Evolutionary conservation across 2,888 invertebrate genomes (phyloP), one percentile per base, ranked within the genome.

Genomic region (Sarcophaga caerulescens): DNA sequence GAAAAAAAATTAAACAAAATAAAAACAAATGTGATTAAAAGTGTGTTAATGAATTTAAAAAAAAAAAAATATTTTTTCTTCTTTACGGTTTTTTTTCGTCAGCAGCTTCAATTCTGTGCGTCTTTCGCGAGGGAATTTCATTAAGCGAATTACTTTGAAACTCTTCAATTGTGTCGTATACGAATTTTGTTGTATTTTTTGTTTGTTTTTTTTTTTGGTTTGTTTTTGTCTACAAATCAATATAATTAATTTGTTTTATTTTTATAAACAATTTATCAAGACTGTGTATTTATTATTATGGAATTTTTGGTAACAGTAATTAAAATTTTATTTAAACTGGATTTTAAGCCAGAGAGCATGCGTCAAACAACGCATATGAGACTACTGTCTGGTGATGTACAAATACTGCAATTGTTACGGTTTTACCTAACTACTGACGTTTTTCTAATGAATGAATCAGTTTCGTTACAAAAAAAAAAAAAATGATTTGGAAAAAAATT

Each of bases 401-500:
- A 47, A 47, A 12, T 47, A 47, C 3, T 47, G 2, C 14, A 47
- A 47, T 47, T 47, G 14, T 47, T 14, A 47, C 14, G 47, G 14
- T 47, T 47, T 47, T 47, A 47, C 35, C 35, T 25, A 47, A 0
- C 47, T 52, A 12, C 17, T 68, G 59, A 68, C 11, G 17, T 59
- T 60, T 77, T 59, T 68, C 35, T 45, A 45, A 23, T 12, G 35
- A 63, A 35, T 62, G 44, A 79, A 45, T 70, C 14, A 57, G 63
- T 21, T 57, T 4, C 62, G 5, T 35, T 60, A 5, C 23, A 77
- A 25, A 47, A 45, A 25, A 47, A 45, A 8, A 47, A 47, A 17
- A 35, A 35, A 10, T 10, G 35, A 35, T 35, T 35, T 35, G 3
- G 35, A 35, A 35, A 35, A 35, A 35, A 35, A 35, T 35, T 35